These are phyloP conservation scores for Sinodicranocentrus sp. DNA, from an alignment of 2,888 invertebrate species.

Conservation along the genomic window DNA sequence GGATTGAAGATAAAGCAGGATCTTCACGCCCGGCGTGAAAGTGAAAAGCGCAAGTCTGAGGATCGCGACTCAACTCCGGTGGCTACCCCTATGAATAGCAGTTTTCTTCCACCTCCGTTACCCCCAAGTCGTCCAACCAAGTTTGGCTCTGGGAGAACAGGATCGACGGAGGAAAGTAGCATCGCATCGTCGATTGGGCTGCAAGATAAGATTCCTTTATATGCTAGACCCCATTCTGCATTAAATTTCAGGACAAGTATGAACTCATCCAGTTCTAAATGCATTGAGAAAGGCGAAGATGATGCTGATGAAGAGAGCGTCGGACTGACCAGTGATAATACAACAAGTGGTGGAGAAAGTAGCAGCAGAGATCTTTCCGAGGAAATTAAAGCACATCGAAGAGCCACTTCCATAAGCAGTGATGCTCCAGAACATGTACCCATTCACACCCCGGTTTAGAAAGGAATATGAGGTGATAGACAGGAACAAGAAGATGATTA, in stretches of 20 bases:
- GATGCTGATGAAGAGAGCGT: constrained; percentile 57
- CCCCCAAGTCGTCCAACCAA: constrained; percentile 60
- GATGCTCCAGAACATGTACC: constrained; percentile 50
- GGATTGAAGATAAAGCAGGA: constrained; percentile 80
- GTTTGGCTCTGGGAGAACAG: constrained; percentile 39
- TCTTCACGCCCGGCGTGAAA: constrained; percentile 80
- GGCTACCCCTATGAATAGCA: constrained; percentile 43
- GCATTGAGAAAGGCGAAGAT: constrained; percentile 22
- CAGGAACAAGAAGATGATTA: not conserved
- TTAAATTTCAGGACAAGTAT: constrained; percentile 43
- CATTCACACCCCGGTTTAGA: constrained; percentile 66
- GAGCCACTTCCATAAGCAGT: constrained; percentile 54
- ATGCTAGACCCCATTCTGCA: constrained; percentile 64
- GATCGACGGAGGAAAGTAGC: constrained; percentile 36
- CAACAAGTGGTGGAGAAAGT: constrained; percentile 57
- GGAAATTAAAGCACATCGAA: constrained; percentile 49
- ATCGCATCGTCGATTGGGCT: constrained; percentile 17
- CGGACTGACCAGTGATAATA: constrained; percentile 65
- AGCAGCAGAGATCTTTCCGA: constrained; percentile 48
- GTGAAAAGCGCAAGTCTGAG: constrained; percentile 72
- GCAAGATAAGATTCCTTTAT: constrained; percentile 47
- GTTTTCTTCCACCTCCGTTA: constrained; percentile 60
- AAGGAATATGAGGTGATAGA: not conserved
- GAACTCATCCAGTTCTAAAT: constrained; percentile 10
- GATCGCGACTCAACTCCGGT: constrained; percentile 63